A percentile compares a stretch with the other conserved stretches of the same genome.
Conservation (phyloP, 2,113 vertebrate genomes). For the Cardinalis cardinalis region DNA sequence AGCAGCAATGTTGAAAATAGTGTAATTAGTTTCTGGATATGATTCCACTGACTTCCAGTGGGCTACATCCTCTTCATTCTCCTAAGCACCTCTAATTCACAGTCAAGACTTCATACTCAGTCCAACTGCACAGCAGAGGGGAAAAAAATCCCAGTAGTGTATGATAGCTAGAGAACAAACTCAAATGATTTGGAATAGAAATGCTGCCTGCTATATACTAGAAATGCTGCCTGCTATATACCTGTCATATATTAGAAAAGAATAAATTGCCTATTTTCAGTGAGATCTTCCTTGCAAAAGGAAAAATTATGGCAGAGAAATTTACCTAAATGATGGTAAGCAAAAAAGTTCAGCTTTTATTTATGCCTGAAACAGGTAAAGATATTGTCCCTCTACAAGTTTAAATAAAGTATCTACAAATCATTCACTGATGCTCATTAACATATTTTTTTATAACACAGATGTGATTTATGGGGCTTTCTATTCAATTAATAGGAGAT, state of each 20-base stretch:
- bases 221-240: not conserved
- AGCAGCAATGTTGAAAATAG: not conserved
- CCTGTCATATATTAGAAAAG: not conserved
- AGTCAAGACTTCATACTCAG: not conserved
- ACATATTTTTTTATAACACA: not conserved
- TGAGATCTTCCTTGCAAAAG: not conserved
- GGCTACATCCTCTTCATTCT: not conserved
- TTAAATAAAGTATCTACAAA: not conserved
- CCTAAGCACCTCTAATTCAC: not conserved
- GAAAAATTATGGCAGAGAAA: not conserved
- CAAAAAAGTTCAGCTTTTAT: not conserved
- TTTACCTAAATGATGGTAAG: not conserved
- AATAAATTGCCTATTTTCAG: not conserved
- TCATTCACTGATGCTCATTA: not conserved
- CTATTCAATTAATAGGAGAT: not conserved
- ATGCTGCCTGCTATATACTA: not conserved
- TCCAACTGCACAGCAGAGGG: not conserved
- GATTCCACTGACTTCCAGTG: not conserved
- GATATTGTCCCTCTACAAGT: not conserved
- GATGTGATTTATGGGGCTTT: slow-evolving; percentile 23
- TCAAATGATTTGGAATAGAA: not conserved
- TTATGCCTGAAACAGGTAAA: not conserved
- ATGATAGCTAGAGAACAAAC: not conserved
- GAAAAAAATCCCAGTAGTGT: not conserved
- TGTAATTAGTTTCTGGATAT: not conserved